Percentiles rank a stretch among this genome's conserved stretches.
phyloP scores from a whole-genome alignment of 1,140 invertebrate genomes.

The Drosophila persimilis region DNA sequence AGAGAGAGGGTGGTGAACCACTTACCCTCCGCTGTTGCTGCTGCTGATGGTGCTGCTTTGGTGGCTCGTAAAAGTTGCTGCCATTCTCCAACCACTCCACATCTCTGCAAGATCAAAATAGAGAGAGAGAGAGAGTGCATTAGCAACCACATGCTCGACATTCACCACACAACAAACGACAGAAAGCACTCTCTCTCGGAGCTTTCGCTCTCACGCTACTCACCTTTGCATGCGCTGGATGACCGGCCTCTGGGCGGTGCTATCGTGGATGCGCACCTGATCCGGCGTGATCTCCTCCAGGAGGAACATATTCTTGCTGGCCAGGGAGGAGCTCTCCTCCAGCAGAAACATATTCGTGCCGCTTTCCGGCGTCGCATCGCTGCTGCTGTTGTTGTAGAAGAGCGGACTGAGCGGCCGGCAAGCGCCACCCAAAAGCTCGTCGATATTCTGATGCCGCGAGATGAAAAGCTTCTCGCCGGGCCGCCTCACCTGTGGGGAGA shows the following conservation, averaged over 20 bases:
- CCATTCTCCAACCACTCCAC: constrained; percentile 73
- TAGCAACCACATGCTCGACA: constrained; percentile 71
- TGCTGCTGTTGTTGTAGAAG: constrained; percentile 73
- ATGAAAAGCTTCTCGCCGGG: constrained; percentile 86
- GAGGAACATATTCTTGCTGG: constrained; percentile 73
- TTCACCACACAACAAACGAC: constrained; percentile 75
- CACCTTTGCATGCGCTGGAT: constrained; percentile 85
- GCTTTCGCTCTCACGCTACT: constrained; percentile 28
- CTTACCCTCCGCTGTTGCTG: constrained; percentile 66
- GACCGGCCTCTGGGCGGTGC: constrained; percentile 87
- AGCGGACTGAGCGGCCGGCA: constrained; percentile 86
- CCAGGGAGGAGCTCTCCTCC: constrained; percentile 56
- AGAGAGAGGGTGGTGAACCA: constrained; percentile 23
- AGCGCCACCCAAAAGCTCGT: constrained; percentile 89
- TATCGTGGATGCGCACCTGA: constrained; percentile 91
- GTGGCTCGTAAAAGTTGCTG: constrained; percentile 70
- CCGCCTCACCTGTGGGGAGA: constrained; percentile 72
- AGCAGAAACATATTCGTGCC: constrained; percentile 74
- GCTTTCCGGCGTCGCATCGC: constrained; percentile 22
- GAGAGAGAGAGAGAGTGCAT: constrained; percentile 17
- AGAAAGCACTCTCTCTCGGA: constrained; percentile 11
- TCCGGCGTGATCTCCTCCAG: constrained; percentile 84
- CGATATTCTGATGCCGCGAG: constrained; percentile 91
- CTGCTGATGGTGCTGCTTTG: constrained; percentile 55
- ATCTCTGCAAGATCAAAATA: constrained; percentile 63